These are phyloP conservation scores for Ophioderma brevispina DNA, from an alignment of 35 echinoderm and acorn worm genomes.

Conservation along the genomic window DNA sequence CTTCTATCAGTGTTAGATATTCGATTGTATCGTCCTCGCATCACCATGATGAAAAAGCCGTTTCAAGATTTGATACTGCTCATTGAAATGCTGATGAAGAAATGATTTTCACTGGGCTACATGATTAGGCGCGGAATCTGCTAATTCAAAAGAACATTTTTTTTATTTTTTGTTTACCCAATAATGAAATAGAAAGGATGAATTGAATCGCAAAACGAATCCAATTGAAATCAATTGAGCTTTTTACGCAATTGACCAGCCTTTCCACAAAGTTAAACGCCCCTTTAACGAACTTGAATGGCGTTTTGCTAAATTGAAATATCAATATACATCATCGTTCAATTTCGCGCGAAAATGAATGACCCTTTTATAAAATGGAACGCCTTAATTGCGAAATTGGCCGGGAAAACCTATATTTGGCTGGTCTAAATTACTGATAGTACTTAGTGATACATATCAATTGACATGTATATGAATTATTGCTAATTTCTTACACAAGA, in stretches of 20 bases:
- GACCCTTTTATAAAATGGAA: not conserved
- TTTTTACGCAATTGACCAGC: not conserved
- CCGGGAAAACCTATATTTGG: not conserved
- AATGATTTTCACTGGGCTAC: too few relatives aligned
- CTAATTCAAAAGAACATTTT: not conserved
- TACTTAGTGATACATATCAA: too few relatives aligned
- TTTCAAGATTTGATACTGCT: too few relatives aligned
- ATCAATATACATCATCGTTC: not conserved
- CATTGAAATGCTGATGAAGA: too few relatives aligned
- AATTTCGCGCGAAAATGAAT: not conserved
- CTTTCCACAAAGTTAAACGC: not conserved
- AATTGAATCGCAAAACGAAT: not conserved
- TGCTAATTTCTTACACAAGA: too few relatives aligned
- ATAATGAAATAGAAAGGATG: not conserved
- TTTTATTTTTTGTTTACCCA: not conserved
- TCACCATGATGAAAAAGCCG: not conserved
- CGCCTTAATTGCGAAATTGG: not conserved
- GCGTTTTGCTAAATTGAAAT: not conserved
- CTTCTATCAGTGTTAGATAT: slow-evolving; percentile 6
- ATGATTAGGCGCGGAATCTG: not conserved
- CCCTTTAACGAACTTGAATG: not conserved
- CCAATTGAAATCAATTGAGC: not conserved
- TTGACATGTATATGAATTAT: too few relatives aligned
- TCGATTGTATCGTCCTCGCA: not conserved
- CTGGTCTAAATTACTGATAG: not conserved